Evolutionary conservation across 2,113 vertebrate genomes (phyloP).

Genomic region (Corythoichthys intestinalis): DNA sequence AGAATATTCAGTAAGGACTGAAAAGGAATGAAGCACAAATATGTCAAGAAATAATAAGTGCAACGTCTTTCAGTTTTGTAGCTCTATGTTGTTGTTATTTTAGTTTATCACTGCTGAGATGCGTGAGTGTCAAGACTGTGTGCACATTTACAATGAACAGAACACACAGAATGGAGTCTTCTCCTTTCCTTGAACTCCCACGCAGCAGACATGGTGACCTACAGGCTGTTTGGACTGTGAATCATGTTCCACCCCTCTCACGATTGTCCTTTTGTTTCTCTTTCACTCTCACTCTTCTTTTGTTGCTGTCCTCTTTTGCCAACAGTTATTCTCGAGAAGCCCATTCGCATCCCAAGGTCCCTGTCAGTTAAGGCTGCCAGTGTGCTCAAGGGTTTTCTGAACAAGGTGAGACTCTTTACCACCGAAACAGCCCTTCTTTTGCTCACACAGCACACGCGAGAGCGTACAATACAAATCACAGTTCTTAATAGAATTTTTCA

Average conservation of each 20-base stretch:
- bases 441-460: slow-evolving; percentile 2
- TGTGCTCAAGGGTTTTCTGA: slow-evolving; percentile 97
- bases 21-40: too few species aligned
- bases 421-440: slow-evolving; percentile 8
- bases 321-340: slow-evolving; percentile 97
- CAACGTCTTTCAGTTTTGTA: background rate
- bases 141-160: slow-evolving; percentile 24
- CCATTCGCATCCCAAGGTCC: slow-evolving; percentile 96
- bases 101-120: slow-evolving; percentile 22
- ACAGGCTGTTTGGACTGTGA: slow-evolving; percentile 55
- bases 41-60: too few species aligned
- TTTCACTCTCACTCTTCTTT: slow-evolving; percentile 9
- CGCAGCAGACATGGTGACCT: slow-evolving; percentile 55
- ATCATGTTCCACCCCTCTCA: slow-evolving; percentile 55
- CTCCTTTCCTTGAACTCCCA: slow-evolving; percentile 44
- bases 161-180: slow-evolving; percentile 37
- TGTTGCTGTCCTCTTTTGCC: slow-evolving; percentile 33
- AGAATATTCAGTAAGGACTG: too few species aligned
- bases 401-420: slow-evolving; percentile 82
- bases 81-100: slow-evolving; percentile 20
- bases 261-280: slow-evolving; percentile 36
- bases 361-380: slow-evolving; percentile 98
- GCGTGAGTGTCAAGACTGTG: slow-evolving; percentile 49
- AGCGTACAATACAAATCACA: background rate
- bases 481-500: background rate